phyloP scores from a whole-genome alignment of 2,797 vertebrate genomes.

The Spinus pinus region DNA sequence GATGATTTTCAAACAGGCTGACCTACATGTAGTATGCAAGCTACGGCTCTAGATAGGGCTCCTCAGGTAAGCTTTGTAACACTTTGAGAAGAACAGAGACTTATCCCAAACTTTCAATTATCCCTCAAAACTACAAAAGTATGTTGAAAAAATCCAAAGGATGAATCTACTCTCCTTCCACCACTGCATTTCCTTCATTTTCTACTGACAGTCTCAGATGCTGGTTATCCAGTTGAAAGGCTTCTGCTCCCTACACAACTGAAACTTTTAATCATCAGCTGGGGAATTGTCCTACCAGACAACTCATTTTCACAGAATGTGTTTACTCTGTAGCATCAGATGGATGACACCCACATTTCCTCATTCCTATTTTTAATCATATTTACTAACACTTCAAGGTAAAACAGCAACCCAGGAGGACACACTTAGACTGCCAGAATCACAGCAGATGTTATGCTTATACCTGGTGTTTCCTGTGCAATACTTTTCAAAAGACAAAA shows the following conservation, averaged over 20 bases:
- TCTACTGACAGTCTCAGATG: neutral
- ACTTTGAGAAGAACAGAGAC: neutral
- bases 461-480: neutral
- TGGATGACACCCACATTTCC: conserved; percentile 30
- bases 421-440: neutral
- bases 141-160: neutral
- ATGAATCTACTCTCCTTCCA: neutral
- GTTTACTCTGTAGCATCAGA: conserved; percentile 36
- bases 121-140: neutral
- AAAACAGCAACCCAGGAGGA: conserved; percentile 6
- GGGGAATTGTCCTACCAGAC: neutral
- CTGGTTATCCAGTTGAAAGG: neutral
- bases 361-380: conserved; percentile 14
- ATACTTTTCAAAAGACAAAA: neutral
- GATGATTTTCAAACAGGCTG: neutral
- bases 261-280: neutral
- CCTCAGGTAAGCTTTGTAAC: neutral
- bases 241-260: neutral
- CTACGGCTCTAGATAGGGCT: neutral
- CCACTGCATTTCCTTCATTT: neutral
- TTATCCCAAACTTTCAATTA: neutral
- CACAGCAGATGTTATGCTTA: neutral
- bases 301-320: conserved; percentile 21
- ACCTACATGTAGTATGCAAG: neutral
- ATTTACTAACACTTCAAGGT: conserved; percentile 45